These are phyloP conservation scores for Drosophila sechellia DNA, from an alignment of 1,140 invertebrate species.

Conservation along the genomic window DNA sequence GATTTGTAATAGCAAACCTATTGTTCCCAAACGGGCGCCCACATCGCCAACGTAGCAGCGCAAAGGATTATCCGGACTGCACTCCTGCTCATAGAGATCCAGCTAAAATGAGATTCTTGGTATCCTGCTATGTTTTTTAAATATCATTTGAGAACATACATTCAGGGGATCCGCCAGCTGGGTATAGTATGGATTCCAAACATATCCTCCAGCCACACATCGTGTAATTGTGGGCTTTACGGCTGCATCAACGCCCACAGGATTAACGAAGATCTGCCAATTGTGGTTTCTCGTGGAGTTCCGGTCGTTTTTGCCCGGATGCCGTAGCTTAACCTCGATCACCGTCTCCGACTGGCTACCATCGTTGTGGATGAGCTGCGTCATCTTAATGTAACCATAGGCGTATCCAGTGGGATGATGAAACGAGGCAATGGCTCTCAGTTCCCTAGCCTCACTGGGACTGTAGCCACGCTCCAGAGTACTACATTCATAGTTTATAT, in stretches of 20 bases:
- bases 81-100: constrained; percentile 94
- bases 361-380: constrained; percentile 94
- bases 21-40: constrained; percentile 92
- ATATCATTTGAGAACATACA: constrained; percentile 86
- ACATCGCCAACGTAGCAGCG: constrained; percentile 97
- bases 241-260: constrained; percentile 95
- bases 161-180: constrained; percentile 95
- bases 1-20: constrained; percentile 84
- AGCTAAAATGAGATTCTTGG: constrained; percentile 85
- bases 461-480: constrained; percentile 94
- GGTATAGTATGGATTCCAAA: constrained; percentile 97
- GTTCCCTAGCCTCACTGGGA: constrained; percentile 92
- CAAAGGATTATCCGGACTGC: constrained; percentile 93
- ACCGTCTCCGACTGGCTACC: constrained; percentile 94
- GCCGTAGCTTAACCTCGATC: constrained; percentile 93
- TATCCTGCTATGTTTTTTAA: background rate
- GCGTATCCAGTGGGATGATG: constrained; percentile 95
- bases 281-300: constrained; percentile 94
- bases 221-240: constrained; percentile 91
- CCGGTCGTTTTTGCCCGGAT: constrained; percentile 92
- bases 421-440: constrained; percentile 95
- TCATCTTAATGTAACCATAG: constrained; percentile 94
- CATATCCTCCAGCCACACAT: constrained; percentile 95
- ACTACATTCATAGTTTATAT: constrained; percentile 78
- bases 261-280: constrained; percentile 97